Evolutionary conservation across 1,140 invertebrate species (phyloP).

Genomic region (Drosophila serrata): DNA sequence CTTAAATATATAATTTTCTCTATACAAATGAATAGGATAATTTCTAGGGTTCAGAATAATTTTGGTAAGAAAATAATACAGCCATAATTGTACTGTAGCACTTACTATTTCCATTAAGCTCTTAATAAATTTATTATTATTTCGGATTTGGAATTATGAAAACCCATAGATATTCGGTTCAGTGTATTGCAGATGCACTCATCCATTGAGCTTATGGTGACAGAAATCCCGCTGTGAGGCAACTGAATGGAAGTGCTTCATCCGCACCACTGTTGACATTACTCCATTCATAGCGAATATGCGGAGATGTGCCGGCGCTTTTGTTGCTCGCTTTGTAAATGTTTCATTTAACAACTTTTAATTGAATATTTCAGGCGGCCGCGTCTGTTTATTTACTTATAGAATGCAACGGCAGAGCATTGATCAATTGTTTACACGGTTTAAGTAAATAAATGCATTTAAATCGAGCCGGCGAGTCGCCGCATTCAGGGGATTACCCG

Average conservation of each 20-base stretch:
- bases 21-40: neutral
- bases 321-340: slow-evolving; percentile 62
- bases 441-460: slow-evolving; percentile 74
- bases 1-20: neutral
- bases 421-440: slow-evolving; percentile 77
- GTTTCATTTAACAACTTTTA: slow-evolving; percentile 77
- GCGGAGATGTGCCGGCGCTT: slow-evolving; percentile 20
- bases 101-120: neutral
- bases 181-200: neutral
- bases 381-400: slow-evolving; percentile 57
- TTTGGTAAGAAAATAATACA: neutral
- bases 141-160: neutral
- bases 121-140: neutral
- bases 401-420: slow-evolving; percentile 25
- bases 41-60: neutral
- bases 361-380: slow-evolving; percentile 72
- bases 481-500: slow-evolving; percentile 40
- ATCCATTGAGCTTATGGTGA: slow-evolving; percentile 11
- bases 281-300: slow-evolving; percentile 55
- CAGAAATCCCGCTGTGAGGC: slow-evolving; percentile 14
- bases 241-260: slow-evolving; percentile 4
- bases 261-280: slow-evolving; percentile 65
- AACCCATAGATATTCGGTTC: neutral
- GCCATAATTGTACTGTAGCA: neutral
- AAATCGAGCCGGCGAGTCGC: slow-evolving; percentile 24